These are phyloP conservation scores for Drosophila bunnanda DNA, from an alignment of 2,888 invertebrate genomes.

Conservation along the genomic window DNA sequence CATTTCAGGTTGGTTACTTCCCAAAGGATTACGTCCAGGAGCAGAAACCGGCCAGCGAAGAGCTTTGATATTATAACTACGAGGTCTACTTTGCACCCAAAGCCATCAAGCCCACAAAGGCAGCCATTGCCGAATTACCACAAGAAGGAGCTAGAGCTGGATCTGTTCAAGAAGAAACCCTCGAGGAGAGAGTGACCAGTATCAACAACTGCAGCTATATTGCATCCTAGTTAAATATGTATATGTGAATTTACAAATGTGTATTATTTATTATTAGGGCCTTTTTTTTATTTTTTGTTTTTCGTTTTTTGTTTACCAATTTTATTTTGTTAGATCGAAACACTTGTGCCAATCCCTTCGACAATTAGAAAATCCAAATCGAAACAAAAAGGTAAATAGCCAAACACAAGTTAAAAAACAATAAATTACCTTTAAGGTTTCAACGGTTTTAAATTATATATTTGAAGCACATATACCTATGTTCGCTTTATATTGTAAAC, in stretches of 20 bases:
- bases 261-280: slow-evolving; percentile 23
- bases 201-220: slow-evolving; percentile 21
- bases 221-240: slow-evolving; percentile 41
- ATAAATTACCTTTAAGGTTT: slow-evolving; percentile 25
- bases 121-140: slow-evolving; percentile 58
- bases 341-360: slow-evolving; percentile 62
- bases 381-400: slow-evolving; percentile 3
- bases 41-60: slow-evolving; percentile 85
- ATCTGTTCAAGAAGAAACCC: neutral
- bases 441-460: slow-evolving; percentile 50
- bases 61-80: slow-evolving; percentile 85
- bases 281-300: slow-evolving; percentile 17
- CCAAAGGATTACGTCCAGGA: slow-evolving; percentile 91
- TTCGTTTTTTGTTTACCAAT: slow-evolving; percentile 19
- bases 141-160: slow-evolving; percentile 33
- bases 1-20: slow-evolving; percentile 89
- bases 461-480: slow-evolving; percentile 20
- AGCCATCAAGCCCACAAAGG: slow-evolving; percentile 49
- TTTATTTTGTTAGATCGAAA: slow-evolving; percentile 41
- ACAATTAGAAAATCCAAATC: slow-evolving; percentile 41
- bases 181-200: neutral
- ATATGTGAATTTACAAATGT: slow-evolving; percentile 30
- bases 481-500: slow-evolving; percentile 18
- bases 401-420: slow-evolving; percentile 17
- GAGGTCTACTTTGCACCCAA: slow-evolving; percentile 78